These are phyloP conservation scores for Agrypnia vestita DNA, from an alignment of 1,140 invertebrate genomes.

Conservation along the genomic window DNA sequence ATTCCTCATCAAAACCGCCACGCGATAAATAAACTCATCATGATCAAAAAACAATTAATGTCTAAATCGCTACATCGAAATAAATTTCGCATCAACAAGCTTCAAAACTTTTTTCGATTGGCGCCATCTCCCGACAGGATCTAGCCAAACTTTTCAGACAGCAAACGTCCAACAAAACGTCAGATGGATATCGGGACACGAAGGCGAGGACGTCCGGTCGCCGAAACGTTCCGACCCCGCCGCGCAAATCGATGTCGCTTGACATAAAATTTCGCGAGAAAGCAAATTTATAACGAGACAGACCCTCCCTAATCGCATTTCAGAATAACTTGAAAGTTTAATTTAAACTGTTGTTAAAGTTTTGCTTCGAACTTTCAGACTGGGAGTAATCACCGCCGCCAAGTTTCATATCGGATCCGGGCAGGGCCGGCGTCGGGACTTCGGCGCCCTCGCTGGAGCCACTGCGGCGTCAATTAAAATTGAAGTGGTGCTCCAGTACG, in stretches of 20 bases:
- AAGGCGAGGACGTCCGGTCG: background rate
- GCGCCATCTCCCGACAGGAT: too few relatives aligned
- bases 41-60: too few relatives aligned
- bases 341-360: slow-evolving; percentile 31
- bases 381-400: background rate
- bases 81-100: too few relatives aligned
- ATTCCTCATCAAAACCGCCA: too few relatives aligned
- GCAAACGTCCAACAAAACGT: too few relatives aligned
- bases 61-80: too few relatives aligned
- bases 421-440: background rate
- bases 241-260: slow-evolving; percentile 5
- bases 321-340: slow-evolving; percentile 23
- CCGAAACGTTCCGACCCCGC: background rate
- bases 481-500: background rate
- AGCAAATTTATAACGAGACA: slow-evolving; percentile 25
- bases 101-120: too few relatives aligned
- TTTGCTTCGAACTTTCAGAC: slow-evolving; percentile 20
- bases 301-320: slow-evolving; percentile 24
- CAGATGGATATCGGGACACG: too few relatives aligned
- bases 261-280: slow-evolving; percentile 17
- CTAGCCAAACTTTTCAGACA: too few relatives aligned
- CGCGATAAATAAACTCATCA: too few relatives aligned
- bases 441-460: background rate
- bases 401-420: slow-evolving; percentile 22
- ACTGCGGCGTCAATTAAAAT: slow-evolving; percentile 12